phyloP scores from a whole-genome alignment of 2,113 vertebrate species.

The Melanocharis versteri region DNA sequence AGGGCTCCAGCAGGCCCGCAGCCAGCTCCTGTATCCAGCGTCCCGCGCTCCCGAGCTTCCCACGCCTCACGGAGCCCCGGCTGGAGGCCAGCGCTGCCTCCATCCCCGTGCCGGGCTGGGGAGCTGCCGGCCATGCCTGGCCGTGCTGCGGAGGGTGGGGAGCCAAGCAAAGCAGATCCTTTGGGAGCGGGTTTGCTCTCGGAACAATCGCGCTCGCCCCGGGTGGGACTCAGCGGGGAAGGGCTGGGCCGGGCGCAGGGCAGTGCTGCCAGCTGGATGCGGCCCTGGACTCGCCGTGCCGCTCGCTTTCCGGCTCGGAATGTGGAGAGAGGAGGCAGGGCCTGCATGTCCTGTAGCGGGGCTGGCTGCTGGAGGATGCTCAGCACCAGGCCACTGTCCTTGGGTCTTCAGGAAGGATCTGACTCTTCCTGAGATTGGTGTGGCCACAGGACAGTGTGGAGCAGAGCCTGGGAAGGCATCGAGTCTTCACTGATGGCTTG shows the following conservation, averaged over 20 bases:
- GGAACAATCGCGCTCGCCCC: accelerated
- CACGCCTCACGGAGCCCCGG: neutral
- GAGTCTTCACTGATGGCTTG: neutral
- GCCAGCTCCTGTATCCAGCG: constrained; percentile 12
- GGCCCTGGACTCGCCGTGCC: neutral
- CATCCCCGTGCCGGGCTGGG: neutral
- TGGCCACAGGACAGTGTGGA: accelerated
- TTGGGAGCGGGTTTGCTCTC: neutral
- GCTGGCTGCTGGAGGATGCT: neutral
- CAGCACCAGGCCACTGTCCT: accelerated
- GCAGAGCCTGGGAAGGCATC: neutral
- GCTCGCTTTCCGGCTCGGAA: neutral
- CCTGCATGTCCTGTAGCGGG: neutral
- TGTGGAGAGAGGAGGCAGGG: neutral
- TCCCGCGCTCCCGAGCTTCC: constrained; percentile 42
- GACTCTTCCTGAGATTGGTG: accelerated
- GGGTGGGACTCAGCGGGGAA: neutral
- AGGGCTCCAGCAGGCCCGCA: neutral
- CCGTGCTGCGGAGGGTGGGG: neutral
- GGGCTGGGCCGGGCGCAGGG: neutral
- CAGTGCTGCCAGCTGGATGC: neutral
- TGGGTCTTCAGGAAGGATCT: neutral
- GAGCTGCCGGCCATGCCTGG: neutral
- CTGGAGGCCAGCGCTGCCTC: neutral
- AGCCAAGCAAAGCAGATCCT: neutral